These are phyloP conservation scores for Mycalesis mineus DNA, from an alignment of 2,888 invertebrate species.

Conservation along the genomic window DNA sequence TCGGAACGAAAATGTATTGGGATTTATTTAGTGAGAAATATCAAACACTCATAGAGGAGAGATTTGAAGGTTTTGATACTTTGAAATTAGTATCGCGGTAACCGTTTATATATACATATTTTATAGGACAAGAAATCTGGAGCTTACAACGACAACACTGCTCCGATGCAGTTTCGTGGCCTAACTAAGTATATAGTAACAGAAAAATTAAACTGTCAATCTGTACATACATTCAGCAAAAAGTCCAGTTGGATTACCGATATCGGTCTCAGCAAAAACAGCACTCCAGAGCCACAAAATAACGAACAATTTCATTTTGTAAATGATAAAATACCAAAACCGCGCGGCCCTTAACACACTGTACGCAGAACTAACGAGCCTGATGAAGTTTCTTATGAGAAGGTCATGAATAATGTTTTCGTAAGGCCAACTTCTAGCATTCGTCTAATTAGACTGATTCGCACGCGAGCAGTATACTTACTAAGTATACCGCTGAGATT, in stretches of 20 bases:
- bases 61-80: no score
- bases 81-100: no score
- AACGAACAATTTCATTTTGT: constrained; percentile 24
- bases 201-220: neutral
- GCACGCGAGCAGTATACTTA: constrained; percentile 20
- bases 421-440: constrained; percentile 24
- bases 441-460: constrained; percentile 14
- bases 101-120: no score
- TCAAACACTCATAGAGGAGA: no score
- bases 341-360: constrained; percentile 40
- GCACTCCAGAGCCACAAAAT: constrained; percentile 30
- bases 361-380: constrained; percentile 40
- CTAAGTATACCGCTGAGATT: no score
- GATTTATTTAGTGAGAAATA: no score
- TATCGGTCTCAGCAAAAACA: constrained; percentile 38
- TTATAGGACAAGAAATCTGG: no score
- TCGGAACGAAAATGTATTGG: no score
- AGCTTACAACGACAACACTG: no score
- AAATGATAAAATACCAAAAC: constrained; percentile 8
- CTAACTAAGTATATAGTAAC: no score
- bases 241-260: constrained; percentile 54
- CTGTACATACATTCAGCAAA: constrained; percentile 60
- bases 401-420: constrained; percentile 31
- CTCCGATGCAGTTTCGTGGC: no score
- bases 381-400: constrained; percentile 41